These are phyloP conservation scores for Ochropleura leucogaster DNA, from an alignment of 2,888 invertebrate genomes.

Conservation along the genomic window DNA sequence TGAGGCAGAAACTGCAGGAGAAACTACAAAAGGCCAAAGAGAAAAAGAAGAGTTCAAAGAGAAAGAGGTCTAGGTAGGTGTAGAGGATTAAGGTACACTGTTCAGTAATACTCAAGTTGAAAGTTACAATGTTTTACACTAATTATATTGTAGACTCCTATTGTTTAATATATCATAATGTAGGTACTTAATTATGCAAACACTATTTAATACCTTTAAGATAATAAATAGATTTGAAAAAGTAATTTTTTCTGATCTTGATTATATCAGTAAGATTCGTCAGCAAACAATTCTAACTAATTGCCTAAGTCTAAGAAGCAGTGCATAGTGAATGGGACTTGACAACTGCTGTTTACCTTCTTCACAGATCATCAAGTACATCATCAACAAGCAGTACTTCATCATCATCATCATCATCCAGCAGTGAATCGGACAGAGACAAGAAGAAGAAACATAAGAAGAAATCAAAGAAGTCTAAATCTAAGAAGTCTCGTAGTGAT, in stretches of 20 bases:
- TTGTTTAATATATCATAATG: not conserved
- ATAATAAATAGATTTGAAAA: not conserved
- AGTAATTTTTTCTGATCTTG: not conserved
- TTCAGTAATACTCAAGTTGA: not conserved
- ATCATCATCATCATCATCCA: slow-evolving; percentile 75
- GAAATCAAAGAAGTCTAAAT: slow-evolving; percentile 79
- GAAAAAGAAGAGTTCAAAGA: slow-evolving; percentile 87
- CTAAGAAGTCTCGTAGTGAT: slow-evolving; percentile 72
- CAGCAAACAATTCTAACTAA: not conserved
- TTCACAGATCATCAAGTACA: slow-evolving; percentile 79
- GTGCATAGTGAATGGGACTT: not conserved
- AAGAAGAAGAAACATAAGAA: slow-evolving; percentile 76
- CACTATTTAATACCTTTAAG: not conserved
- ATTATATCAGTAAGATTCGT: not conserved
- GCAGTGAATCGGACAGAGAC: slow-evolving; percentile 76
- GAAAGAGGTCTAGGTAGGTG: slow-evolving; percentile 79
- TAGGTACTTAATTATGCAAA: too few species aligned
- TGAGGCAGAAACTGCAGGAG: slow-evolving; percentile 93
- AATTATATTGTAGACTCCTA: not conserved
- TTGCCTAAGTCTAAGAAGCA: not conserved
- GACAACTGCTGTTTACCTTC: not conserved
- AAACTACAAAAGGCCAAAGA: slow-evolving; percentile 91
- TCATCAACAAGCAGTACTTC: slow-evolving; percentile 75
- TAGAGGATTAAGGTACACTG: not conserved
- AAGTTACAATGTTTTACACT: not conserved